Percentiles rank a stretch among this genome's conserved stretches.
phyloP scores from a whole-genome alignment of 2,797 vertebrate genomes.

The Prionace glauca region DNA sequence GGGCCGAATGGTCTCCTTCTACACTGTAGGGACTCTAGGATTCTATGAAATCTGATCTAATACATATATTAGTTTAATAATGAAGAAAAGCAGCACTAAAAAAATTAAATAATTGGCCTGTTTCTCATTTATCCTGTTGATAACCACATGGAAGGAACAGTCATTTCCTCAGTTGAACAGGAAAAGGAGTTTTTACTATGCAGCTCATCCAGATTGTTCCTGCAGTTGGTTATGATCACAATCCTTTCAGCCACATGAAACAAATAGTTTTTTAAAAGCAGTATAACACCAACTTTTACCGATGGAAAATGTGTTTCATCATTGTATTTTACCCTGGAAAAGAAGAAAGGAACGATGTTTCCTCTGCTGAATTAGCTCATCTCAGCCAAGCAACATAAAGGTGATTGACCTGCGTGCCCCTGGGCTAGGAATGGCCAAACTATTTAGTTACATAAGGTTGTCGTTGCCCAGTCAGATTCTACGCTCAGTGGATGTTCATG shows the following conservation, averaged over 20 bases:
- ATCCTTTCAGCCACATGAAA: neutral
- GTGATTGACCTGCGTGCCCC: neutral
- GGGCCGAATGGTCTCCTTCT: no score
- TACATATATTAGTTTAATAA: neutral
- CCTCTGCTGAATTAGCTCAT: neutral
- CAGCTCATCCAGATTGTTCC: neutral
- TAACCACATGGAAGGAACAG: neutral
- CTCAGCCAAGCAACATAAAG: neutral
- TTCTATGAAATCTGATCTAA: neutral
- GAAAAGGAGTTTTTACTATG: neutral
- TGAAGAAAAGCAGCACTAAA: neutral
- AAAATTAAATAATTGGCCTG: neutral
- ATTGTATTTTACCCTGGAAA: neutral
- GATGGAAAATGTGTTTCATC: neutral
- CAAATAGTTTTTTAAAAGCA: neutral
- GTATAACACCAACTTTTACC: neutral
- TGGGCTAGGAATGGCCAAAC: neutral
- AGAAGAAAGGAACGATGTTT: neutral
- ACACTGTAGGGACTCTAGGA: no score
- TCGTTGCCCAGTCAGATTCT: neutral
- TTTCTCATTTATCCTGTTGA: neutral
- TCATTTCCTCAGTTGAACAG: neutral
- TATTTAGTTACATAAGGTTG: neutral
- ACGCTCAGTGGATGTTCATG: neutral
- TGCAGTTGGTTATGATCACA: neutral